Evolutionary conservation across 2,113 vertebrate genomes (phyloP).

Genomic region (Brienomyrus brachyistius): DNA sequence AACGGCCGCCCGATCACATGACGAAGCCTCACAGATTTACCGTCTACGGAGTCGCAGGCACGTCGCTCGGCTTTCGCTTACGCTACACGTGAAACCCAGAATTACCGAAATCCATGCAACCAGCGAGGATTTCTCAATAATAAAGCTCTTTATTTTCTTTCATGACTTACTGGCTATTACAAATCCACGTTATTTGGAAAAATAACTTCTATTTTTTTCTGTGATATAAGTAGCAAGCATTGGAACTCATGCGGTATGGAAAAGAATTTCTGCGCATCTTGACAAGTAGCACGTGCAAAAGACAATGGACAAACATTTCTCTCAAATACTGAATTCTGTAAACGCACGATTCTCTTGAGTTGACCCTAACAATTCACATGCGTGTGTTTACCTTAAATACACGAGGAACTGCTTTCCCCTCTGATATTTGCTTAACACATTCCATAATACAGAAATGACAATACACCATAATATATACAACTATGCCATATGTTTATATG

Average conservation of each 20-base stretch:
- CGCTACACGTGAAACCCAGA: neutral
- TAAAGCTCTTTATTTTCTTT: neutral
- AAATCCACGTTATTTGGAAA: neutral
- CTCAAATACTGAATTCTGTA: neutral
- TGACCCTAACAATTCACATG: neutral
- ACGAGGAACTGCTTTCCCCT: neutral
- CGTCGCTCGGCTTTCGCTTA: neutral
- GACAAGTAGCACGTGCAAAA: neutral
- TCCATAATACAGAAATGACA: neutral
- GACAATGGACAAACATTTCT: neutral
- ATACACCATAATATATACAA: neutral
- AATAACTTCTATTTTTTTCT: neutral
- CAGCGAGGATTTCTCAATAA: neutral
- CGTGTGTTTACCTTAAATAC: neutral
- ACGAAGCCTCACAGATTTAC: neutral
- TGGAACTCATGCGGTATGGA: neutral
- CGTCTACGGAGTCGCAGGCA: neutral
- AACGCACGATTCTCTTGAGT: neutral
- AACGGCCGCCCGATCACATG: neutral
- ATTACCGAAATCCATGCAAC: neutral
- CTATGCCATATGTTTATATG: neutral
- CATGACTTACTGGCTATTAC: neutral
- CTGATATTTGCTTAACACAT: constrained; percentile 5
- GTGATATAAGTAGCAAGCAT: neutral
- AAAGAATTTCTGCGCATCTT: neutral